Percentiles rank a stretch among this genome's conserved stretches.
Evolutionary conservation across 2,113 vertebrate genomes (phyloP).

Genomic region (Ginglymostoma cirratum): DNA sequence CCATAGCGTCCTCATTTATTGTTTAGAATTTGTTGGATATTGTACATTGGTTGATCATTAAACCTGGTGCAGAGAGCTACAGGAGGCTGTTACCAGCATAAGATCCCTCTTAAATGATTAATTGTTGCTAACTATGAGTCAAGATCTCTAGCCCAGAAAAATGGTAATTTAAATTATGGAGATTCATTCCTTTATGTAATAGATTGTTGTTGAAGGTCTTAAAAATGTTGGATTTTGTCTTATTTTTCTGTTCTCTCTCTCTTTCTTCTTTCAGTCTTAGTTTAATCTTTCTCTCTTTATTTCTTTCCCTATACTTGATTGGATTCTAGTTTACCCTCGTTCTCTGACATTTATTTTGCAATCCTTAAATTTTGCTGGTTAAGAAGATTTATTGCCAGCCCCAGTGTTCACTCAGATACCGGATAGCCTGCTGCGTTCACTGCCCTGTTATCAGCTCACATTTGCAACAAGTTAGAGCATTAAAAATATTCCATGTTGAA

Average conservation of each 20-base stretch:
- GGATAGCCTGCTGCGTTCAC: not conserved
- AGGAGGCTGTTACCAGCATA: not conserved
- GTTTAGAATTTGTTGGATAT: not conserved
- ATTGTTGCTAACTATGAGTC: not conserved
- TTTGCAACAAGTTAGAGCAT: not conserved
- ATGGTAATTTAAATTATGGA: not conserved
- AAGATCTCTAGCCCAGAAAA: not conserved
- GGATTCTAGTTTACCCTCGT: not conserved
- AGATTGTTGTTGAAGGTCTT: not conserved
- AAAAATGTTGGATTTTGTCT: not conserved
- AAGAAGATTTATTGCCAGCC: not conserved
- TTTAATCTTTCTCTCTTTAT: not conserved
- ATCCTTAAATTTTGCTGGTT: not conserved
- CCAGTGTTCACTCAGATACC: too few relatives aligned
- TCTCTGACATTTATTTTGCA: not conserved
- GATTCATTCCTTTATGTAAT: not conserved
- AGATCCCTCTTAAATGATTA: not conserved
- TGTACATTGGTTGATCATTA: not conserved
- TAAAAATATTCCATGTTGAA: not conserved
- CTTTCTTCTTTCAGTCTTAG: not conserved
- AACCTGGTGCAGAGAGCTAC: not conserved
- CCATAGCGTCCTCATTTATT: not conserved
- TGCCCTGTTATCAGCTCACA: not conserved
- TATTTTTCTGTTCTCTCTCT: not conserved
- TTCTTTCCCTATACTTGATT: not conserved